Percentiles rank a stretch among this genome's conserved stretches.
phyloP scores from a whole-genome alignment of 2,113 vertebrate genomes.

The Eonycteris spelaea region DNA sequence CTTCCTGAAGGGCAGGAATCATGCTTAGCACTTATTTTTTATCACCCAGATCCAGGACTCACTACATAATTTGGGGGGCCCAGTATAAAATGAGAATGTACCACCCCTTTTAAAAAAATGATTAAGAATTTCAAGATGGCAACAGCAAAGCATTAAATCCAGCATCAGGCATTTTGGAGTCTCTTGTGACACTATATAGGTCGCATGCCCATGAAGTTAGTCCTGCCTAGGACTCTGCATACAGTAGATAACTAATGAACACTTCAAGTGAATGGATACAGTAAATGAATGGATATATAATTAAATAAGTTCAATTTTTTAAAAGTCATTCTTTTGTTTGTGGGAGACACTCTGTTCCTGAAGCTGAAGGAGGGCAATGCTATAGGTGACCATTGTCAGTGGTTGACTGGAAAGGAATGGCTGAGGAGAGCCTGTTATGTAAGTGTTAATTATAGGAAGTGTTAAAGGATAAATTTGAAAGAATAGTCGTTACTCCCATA shows the following conservation, averaged over 20 bases:
- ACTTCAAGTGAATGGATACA: neutral
- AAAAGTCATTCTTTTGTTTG: neutral
- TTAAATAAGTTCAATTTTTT: neutral
- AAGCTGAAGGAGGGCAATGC: neutral
- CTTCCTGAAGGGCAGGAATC: neutral
- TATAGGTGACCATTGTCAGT: neutral
- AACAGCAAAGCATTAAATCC: neutral
- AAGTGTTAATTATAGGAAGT: neutral
- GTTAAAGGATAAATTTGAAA: constrained; percentile 18
- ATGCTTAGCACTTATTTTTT: constrained; percentile 18
- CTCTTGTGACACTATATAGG: neutral
- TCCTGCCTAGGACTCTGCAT: neutral
- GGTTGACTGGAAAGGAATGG: neutral
- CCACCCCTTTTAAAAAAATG: neutral
- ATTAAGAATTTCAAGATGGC: constrained; percentile 22
- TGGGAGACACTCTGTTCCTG: neutral
- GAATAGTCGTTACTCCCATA: neutral
- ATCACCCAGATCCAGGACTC: neutral
- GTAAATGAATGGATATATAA: neutral
- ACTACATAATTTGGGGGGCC: neutral
- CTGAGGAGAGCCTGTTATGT: neutral
- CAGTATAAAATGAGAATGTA: neutral
- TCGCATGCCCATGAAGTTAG: neutral
- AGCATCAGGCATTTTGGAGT: neutral
- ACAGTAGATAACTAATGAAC: neutral